phyloP scores from a whole-genome alignment of 53 echinoderm and acorn worm species.

The Holothuria scabra region DNA sequence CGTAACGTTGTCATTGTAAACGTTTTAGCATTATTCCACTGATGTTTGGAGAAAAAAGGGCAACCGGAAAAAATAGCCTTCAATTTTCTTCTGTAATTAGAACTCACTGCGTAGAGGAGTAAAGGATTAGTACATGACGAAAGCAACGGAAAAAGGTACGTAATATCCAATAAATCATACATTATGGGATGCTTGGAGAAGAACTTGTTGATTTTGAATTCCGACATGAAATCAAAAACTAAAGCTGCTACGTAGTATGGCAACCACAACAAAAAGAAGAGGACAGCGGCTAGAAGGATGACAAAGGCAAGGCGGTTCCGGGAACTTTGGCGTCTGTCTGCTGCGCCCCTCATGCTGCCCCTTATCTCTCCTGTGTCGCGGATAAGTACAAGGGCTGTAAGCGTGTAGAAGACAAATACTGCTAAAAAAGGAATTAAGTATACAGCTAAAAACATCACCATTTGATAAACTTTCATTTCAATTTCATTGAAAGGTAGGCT shows the following conservation, averaged over 20 bases:
- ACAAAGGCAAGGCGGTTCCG: slow-evolving; percentile 86
- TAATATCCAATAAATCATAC: slow-evolving; percentile 64
- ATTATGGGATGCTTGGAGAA: slow-evolving; percentile 51
- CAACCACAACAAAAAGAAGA: slow-evolving; percentile 83
- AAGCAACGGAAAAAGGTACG: slow-evolving; percentile 67
- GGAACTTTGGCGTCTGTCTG: slow-evolving; percentile 73
- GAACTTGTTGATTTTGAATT: neutral
- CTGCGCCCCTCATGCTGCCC: slow-evolving; percentile 72
- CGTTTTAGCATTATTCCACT: slow-evolving; percentile 49
- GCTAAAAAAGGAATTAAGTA: slow-evolving; percentile 74
- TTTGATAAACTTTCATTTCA: slow-evolving; percentile 52
- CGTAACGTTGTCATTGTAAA: slow-evolving; percentile 66
- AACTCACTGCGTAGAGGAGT: slow-evolving; percentile 86
- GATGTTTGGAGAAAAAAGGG: slow-evolving; percentile 60
- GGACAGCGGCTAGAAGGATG: slow-evolving; percentile 83
- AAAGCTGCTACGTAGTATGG: slow-evolving; percentile 72
- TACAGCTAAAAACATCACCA: slow-evolving; percentile 66
- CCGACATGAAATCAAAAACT: slow-evolving; percentile 69
- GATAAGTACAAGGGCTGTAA: slow-evolving; percentile 78
- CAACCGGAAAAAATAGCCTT: slow-evolving; percentile 61
- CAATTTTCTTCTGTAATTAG: slow-evolving; percentile 87
- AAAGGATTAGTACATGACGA: slow-evolving; percentile 86
- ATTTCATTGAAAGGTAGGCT: slow-evolving; percentile 49
- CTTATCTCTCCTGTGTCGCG: slow-evolving; percentile 54
- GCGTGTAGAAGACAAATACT: slow-evolving; percentile 81